Percentiles rank a stretch among this genome's conserved stretches.
phyloP scores from a whole-genome alignment of 2,797 vertebrate genomes.

The Sebastes diaconus region DNA sequence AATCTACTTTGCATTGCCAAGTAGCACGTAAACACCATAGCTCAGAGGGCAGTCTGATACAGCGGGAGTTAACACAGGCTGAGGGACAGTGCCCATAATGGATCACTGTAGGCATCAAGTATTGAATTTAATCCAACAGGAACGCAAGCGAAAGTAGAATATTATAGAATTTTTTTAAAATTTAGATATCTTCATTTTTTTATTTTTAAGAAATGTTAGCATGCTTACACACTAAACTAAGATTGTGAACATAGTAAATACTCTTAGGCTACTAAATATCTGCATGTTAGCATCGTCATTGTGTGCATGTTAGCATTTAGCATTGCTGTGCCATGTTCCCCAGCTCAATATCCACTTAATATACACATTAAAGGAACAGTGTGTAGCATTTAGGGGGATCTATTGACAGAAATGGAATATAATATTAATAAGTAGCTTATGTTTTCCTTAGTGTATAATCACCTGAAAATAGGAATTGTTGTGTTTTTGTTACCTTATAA shows the following conservation, averaged over 20 bases:
- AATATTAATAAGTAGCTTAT: not conserved
- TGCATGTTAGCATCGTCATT: not conserved
- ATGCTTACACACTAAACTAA: not conserved
- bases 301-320: not conserved
- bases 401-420: not conserved
- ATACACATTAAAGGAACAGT: not conserved
- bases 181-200: not conserved
- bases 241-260: not conserved
- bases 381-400: not conserved
- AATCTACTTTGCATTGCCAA: conserved; percentile 21
- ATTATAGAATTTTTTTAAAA: not conserved
- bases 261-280: not conserved
- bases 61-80: not conserved
- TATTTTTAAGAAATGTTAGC: not conserved
- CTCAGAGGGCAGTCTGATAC: not conserved
- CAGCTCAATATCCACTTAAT: not conserved
- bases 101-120: not conserved
- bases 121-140: not conserved
- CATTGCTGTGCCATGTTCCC: not conserved
- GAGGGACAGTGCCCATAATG: not conserved
- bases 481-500: not conserved
- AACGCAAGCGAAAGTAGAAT: not conserved
- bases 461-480: not conserved
- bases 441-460: not conserved
- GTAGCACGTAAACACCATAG: not conserved